phyloP scores from a whole-genome alignment of 2,113 vertebrate genomes.

The Puntigrus tetrazona region DNA sequence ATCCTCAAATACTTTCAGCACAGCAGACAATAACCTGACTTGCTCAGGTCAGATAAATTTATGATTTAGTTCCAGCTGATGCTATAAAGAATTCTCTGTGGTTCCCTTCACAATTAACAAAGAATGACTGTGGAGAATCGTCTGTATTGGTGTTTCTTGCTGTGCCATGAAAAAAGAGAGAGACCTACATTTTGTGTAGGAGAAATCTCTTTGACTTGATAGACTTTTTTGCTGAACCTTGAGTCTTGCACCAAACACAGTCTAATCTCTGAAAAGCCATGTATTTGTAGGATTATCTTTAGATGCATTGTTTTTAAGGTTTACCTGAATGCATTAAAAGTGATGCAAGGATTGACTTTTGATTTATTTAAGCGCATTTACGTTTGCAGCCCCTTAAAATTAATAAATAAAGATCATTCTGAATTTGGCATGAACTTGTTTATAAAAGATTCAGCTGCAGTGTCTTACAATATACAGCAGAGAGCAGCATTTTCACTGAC shows the following conservation, averaged over 20 bases:
- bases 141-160: not conserved
- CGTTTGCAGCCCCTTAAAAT: not conserved
- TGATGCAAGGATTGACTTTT: not conserved
- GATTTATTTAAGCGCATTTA: not conserved
- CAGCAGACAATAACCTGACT: conserved; percentile 20
- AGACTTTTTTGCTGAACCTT: not conserved
- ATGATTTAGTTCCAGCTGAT: not conserved
- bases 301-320: not conserved
- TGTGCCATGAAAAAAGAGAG: not conserved
- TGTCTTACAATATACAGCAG: conserved; percentile 45
- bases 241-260: not conserved
- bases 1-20: conserved; percentile 20
- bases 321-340: not conserved
- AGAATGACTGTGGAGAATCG: not conserved
- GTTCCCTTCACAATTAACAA: not conserved
- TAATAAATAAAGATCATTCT: not conserved
- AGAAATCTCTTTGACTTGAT: no score
- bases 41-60: conserved; percentile 26
- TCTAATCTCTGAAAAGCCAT: not conserved
- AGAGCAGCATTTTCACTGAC: conserved; percentile 53
- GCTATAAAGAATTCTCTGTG: not conserved
- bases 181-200: not conserved
- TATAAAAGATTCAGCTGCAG: conserved; percentile 18
- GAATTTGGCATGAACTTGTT: not conserved
- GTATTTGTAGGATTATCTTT: not conserved